Conservation (phyloP, 2,888 invertebrate genomes). For the Zaprionus lineosus region DNA sequence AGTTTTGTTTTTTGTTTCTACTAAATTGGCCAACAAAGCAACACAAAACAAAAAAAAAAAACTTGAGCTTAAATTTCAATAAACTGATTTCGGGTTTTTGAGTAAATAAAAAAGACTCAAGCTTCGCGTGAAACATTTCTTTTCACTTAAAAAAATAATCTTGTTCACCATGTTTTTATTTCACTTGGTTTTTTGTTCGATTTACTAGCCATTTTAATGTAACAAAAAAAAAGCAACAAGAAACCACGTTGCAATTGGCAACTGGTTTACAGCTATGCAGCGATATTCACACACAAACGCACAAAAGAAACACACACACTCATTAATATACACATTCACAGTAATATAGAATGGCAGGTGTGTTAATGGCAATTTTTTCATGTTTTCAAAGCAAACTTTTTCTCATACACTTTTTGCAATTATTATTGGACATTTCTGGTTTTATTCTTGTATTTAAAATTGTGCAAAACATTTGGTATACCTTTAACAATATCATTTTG, state of each 20-base stretch:
- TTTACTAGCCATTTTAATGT: constrained; percentile 14
- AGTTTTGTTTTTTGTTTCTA: constrained; percentile 41
- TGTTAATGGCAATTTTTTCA: constrained; percentile 64
- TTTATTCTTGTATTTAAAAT: not conserved
- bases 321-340: constrained; percentile 13
- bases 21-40: constrained; percentile 57
- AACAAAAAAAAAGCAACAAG: constrained; percentile 21
- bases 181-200: not conserved
- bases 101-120: no score
- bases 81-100: no score
- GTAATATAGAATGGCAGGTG: constrained; percentile 59
- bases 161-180: constrained; percentile 1
- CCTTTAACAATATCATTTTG: constrained; percentile 64
- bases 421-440: no score
- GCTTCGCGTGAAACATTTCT: no score
- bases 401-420: constrained; percentile 14
- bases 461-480: constrained; percentile 41
- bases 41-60: constrained; percentile 13
- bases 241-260: constrained; percentile 75
- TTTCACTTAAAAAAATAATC: not conserved
- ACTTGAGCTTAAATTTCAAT: not conserved
- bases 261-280: constrained; percentile 77
- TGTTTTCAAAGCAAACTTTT: constrained; percentile 33
- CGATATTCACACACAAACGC: constrained; percentile 38
- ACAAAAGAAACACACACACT: constrained; percentile 9